Conservation (phyloP, 2,888 invertebrate genomes). For the Frankliniella intonsa region DNA sequence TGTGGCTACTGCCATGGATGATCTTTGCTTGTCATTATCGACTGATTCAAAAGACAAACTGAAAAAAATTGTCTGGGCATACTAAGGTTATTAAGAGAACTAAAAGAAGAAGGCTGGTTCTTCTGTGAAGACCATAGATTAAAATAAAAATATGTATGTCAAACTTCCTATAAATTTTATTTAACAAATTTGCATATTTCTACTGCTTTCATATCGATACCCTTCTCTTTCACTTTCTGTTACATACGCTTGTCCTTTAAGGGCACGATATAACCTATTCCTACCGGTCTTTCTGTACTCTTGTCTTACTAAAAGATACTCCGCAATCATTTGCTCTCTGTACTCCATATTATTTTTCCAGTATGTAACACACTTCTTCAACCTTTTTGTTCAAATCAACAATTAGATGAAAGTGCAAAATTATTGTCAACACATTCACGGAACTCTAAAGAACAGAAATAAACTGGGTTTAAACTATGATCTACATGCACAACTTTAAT, state of each 20-base stretch:
- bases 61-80: neutral
- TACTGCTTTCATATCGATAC: neutral
- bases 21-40: neutral
- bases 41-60: neutral
- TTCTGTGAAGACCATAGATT: neutral
- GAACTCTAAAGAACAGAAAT: neutral
- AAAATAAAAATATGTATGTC: neutral
- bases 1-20: constrained; percentile 7
- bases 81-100: neutral
- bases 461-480: neutral
- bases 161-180: neutral
- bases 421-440: neutral
- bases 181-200: neutral
- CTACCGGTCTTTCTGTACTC: neutral
- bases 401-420: neutral
- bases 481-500: neutral
- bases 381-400: neutral
- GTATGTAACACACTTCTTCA: neutral
- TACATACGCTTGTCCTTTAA: neutral
- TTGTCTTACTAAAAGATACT: neutral
- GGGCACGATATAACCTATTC: neutral
- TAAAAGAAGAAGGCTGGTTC: neutral
- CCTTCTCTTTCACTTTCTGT: neutral
- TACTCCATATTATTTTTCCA: neutral
- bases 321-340: neutral